Percentiles rank a stretch among this genome's conserved stretches.
These are phyloP conservation scores for Ephialtes manifestator DNA, from an alignment of 2,888 invertebrate genomes.

Conservation along the genomic window DNA sequence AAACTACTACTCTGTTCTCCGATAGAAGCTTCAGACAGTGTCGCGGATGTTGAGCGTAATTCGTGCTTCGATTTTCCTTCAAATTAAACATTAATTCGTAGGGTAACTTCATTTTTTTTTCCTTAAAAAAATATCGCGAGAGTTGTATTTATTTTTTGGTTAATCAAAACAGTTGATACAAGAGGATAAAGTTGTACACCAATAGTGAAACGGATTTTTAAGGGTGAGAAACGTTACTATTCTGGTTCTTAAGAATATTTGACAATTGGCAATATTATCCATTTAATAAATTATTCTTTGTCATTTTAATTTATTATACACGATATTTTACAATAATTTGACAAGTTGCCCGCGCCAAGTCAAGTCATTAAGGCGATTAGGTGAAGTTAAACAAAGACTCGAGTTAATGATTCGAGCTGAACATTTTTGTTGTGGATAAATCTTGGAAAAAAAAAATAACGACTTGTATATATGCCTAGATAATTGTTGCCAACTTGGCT, in stretches of 20 bases:
- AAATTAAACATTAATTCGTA: conserved; percentile 12
- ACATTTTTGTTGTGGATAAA: neutral
- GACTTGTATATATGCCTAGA: neutral
- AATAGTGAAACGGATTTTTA: neutral
- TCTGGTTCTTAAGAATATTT: neutral
- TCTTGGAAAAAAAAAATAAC: neutral
- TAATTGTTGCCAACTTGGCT: neutral
- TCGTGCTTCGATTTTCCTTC: conserved; percentile 36
- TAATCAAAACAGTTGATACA: neutral
- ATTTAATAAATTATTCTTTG: neutral
- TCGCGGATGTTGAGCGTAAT: conserved; percentile 65
- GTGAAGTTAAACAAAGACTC: neutral
- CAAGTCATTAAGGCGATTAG: neutral
- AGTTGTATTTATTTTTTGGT: neutral
- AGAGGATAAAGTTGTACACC: neutral
- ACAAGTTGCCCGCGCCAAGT: conserved; percentile 25
- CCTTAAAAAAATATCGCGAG: neutral
- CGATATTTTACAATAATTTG: neutral
- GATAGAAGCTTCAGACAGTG: conserved; percentile 62
- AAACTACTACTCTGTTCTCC: conserved; percentile 62
- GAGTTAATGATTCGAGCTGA: neutral
- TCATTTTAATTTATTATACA: neutral
- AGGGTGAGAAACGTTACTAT: conserved; percentile 54
- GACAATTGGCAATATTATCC: neutral
- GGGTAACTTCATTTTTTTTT: neutral